A percentile compares a stretch with the other conserved stretches of the same genome.
Evolutionary conservation across 2,113 vertebrate species (phyloP).

Genomic region (Tamias sibiricus): DNA sequence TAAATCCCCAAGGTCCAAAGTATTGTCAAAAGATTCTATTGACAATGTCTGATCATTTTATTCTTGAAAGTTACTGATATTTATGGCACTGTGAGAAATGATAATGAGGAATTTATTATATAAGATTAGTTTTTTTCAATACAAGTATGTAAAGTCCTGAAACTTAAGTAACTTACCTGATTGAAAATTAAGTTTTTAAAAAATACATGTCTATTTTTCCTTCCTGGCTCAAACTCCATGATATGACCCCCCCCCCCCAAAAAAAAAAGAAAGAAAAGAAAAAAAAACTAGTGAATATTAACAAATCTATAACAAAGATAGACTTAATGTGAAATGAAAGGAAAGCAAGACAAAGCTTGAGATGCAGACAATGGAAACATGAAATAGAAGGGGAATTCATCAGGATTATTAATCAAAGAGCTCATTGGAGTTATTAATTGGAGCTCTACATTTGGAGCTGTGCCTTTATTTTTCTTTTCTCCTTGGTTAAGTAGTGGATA

Average conservation of each 20-base stretch:
- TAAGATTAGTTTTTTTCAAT: slow-evolving; percentile 32
- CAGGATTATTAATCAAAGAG: slow-evolving; percentile 67
- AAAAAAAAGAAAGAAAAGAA: background rate
- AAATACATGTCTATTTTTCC: background rate
- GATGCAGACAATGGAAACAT: slow-evolving; percentile 45
- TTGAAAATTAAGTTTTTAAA: background rate
- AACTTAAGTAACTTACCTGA: background rate
- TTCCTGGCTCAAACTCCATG: background rate
- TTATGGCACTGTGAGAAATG: background rate
- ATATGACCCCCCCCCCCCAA: background rate
- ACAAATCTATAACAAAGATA: slow-evolving; percentile 9
- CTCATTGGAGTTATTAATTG: slow-evolving; percentile 72
- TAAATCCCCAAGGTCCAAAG: background rate
- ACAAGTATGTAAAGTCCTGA: background rate
- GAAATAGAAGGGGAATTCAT: slow-evolving; percentile 51
- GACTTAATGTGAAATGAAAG: background rate
- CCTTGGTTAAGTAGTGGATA: slow-evolving; percentile 63
- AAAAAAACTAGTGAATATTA: slow-evolving; percentile 5
- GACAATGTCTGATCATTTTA: background rate
- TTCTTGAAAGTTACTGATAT: slow-evolving; percentile 17
- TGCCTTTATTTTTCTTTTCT: slow-evolving; percentile 76
- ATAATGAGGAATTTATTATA: background rate
- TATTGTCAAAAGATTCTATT: background rate
- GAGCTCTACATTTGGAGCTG: slow-evolving; percentile 51
- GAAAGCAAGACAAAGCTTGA: slow-evolving; percentile 46